phyloP scores from a whole-genome alignment of 92 coral and sea anemone genomes.

The Palythoa heliodiscus region DNA sequence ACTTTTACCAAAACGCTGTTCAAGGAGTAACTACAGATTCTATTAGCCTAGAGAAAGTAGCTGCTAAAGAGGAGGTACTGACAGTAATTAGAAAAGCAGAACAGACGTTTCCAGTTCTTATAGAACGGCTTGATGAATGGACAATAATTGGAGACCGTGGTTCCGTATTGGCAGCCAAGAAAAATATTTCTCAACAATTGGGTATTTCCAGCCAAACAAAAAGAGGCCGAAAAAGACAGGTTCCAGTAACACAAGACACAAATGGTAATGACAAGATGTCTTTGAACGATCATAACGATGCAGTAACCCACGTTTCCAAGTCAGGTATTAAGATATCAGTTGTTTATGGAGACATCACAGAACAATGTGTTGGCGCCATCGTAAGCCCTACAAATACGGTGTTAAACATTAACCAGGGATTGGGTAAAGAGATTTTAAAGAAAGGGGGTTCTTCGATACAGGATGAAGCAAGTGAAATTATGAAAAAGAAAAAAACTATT shows the following conservation, averaged over 20 bases:
- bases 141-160: slow-evolving; percentile 56
- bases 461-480: slow-evolving; percentile 44
- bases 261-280: no score
- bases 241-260: background rate
- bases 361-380: slow-evolving; percentile 71
- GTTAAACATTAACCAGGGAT: slow-evolving; percentile 52
- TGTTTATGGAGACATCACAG: slow-evolving; percentile 66
- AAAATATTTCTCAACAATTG: background rate
- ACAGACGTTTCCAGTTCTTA: slow-evolving; percentile 30
- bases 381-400: slow-evolving; percentile 73
- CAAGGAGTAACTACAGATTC: slow-evolving; percentile 42
- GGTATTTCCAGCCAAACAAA: slow-evolving; percentile 4
- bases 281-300: no score
- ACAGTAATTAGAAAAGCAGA: background rate
- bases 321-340: slow-evolving; percentile 50
- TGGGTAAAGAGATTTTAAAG: slow-evolving; percentile 52
- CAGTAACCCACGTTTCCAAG: background rate
- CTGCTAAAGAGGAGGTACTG: background rate
- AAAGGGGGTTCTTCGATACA: slow-evolving; percentile 72
- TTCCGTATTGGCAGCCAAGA: slow-evolving; percentile 27
- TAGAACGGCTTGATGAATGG: slow-evolving; percentile 20
- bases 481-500: background rate
- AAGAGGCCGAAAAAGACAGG: background rate
- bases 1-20: slow-evolving; percentile 31
- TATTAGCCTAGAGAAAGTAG: background rate